Evolutionary conservation across 2,113 vertebrate species (phyloP).

Genomic region (Chaetodon auriga): DNA sequence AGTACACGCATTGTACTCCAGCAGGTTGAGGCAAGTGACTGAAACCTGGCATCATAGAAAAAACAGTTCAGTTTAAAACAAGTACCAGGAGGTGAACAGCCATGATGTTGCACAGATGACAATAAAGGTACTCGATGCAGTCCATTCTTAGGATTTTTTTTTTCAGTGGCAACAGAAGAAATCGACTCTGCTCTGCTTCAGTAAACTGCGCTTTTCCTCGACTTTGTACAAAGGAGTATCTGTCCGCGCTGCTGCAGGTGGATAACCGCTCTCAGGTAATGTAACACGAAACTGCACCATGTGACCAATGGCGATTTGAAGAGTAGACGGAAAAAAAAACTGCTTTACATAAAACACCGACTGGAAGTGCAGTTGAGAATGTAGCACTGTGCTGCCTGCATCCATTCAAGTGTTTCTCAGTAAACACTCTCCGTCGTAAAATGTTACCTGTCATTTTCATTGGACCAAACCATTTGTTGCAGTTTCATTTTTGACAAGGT

Average conservation of each 20-base stretch:
- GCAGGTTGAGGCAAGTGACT: conserved; percentile 47
- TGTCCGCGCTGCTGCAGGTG: conserved; percentile 80
- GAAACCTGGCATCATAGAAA: neutral
- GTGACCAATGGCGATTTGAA: conserved; percentile 79
- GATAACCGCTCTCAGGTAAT: conserved; percentile 82
- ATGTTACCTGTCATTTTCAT: neutral
- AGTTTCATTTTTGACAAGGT: conserved; percentile 72
- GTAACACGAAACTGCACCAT: conserved; percentile 83
- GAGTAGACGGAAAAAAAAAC: conserved; percentile 30
- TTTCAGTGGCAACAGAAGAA: neutral
- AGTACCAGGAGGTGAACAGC: neutral
- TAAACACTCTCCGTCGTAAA: neutral
- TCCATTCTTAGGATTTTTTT: neutral
- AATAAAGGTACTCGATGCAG: neutral
- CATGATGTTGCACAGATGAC: neutral
- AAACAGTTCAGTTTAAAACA: neutral
- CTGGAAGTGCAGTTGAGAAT: conserved; percentile 24
- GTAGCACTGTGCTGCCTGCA: neutral
- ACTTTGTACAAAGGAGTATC: conserved; percentile 79
- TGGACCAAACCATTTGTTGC: conserved; percentile 4
- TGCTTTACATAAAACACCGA: conserved; percentile 72
- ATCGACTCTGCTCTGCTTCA: conserved; percentile 34
- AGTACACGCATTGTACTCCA: conserved; percentile 14
- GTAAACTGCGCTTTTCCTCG: conserved; percentile 22
- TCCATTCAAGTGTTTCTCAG: neutral